These are phyloP conservation scores for Pionites leucogaster DNA, from an alignment of 2,113 vertebrate species.

Conservation along the genomic window DNA sequence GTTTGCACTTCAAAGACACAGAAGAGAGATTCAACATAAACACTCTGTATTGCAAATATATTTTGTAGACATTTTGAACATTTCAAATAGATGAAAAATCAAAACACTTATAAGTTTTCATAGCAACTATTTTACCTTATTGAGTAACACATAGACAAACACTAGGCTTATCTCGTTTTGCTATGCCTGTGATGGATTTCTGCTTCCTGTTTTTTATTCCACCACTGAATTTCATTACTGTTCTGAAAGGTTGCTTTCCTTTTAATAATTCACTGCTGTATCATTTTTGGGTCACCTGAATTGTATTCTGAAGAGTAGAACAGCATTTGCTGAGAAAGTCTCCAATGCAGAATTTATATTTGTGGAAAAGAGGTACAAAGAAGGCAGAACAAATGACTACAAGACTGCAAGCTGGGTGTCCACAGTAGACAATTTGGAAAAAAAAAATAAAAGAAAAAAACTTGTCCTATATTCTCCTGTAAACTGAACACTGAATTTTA, in stretches of 20 bases:
- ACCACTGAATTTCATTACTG: background rate
- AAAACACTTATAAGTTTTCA: background rate
- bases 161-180: background rate
- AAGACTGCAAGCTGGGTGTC: background rate
- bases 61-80: background rate
- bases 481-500: background rate
- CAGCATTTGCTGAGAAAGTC: background rate
- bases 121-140: background rate
- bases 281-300: background rate
- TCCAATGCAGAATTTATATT: background rate
- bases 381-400: background rate
- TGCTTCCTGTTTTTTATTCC: background rate
- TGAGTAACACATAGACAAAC: background rate
- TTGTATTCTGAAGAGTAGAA: background rate
- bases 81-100: background rate
- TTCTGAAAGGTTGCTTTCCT: background rate
- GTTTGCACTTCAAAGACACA: conserved; percentile 76
- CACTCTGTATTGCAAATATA: background rate
- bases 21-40: background rate
- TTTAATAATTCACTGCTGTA: background rate
- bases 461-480: background rate
- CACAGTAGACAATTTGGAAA: background rate
- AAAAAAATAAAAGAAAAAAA: background rate
- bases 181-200: background rate
- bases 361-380: background rate